Conservation (phyloP, 23 tunicate genomes). For the Trididemnum miniatum region DNA sequence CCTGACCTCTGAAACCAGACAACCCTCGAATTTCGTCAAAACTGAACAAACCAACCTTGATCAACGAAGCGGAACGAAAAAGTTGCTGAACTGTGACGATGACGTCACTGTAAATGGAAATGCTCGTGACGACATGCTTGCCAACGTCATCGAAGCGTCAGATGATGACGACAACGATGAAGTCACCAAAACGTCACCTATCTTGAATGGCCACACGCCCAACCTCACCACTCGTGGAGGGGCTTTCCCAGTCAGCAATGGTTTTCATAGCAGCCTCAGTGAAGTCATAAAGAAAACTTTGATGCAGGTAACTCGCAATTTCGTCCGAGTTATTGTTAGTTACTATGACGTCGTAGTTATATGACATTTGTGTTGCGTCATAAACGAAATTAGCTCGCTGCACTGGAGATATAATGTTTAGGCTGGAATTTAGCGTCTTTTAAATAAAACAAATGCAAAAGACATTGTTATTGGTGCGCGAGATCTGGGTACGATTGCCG, state of each 20-base stretch:
- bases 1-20: too few relatives aligned
- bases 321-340: too few relatives aligned
- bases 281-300: conserved; percentile 12
- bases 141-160: conserved; percentile 40
- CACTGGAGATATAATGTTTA: too few relatives aligned
- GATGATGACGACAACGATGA: conserved; percentile 27
- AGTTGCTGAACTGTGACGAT: not conserved
- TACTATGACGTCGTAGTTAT: too few relatives aligned
- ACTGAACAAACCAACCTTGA: too few relatives aligned
- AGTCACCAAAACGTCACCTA: not conserved
- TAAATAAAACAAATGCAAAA: too few relatives aligned
- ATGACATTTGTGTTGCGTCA: too few relatives aligned
- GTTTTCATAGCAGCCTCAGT: not conserved
- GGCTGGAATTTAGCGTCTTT: too few relatives aligned
- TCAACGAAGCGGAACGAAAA: not conserved
- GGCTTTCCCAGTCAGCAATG: not conserved
- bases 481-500: too few relatives aligned
- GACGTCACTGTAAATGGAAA: not conserved
- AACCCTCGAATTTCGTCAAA: too few relatives aligned
- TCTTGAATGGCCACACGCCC: not conserved
- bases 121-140: conserved; percentile 10
- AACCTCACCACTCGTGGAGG: not conserved
- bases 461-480: too few relatives aligned
- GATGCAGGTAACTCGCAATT: not conserved
- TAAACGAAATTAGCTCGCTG: too few relatives aligned